These are phyloP conservation scores for Chrysolina oricalcia DNA, from an alignment of 2,888 invertebrate species.

Conservation along the genomic window DNA sequence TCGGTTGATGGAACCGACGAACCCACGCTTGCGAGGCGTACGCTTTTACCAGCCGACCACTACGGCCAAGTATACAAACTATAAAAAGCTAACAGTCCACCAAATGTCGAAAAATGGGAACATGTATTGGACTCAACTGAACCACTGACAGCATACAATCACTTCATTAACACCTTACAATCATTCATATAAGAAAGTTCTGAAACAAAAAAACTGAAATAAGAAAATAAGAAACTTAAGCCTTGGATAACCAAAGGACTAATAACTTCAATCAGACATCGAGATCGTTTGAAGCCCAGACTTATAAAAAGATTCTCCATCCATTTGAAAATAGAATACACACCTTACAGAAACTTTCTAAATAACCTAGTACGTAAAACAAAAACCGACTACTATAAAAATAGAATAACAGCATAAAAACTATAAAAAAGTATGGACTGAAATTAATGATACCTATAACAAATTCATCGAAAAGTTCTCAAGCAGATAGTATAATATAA, in stretches of 20 bases:
- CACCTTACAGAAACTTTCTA: slow-evolving; percentile 23
- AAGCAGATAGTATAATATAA: slow-evolving; percentile 28
- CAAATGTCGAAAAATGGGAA: slow-evolving; percentile 30
- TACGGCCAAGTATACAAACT: not conserved
- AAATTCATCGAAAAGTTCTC: slow-evolving; percentile 26
- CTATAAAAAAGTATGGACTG: slow-evolving; percentile 28
- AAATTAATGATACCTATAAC: slow-evolving; percentile 26
- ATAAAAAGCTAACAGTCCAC: slow-evolving; percentile 15
- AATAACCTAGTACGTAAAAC: slow-evolving; percentile 19
- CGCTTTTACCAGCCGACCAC: too few relatives aligned
- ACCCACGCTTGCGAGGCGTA: too few relatives aligned
- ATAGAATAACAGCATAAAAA: slow-evolving; percentile 24
- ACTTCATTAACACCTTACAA: too few relatives aligned
- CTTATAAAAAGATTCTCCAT: too few relatives aligned
- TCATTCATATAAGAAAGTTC: too few relatives aligned
- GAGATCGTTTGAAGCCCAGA: too few relatives aligned
- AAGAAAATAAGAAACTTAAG: too few relatives aligned
- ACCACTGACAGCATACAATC: slow-evolving; percentile 18
- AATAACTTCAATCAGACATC: too few relatives aligned
- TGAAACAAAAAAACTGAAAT: slow-evolving; percentile 26
- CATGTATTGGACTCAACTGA: slow-evolving; percentile 24
- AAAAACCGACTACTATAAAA: slow-evolving; percentile 28
- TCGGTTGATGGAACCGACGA: too few relatives aligned
- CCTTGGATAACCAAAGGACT: too few relatives aligned
- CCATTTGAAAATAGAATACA: slow-evolving; percentile 29